Percentiles rank a stretch among this genome's conserved stretches.
Conservation (phyloP, 1,140 invertebrate species). For the Caerostris darwini region DNA sequence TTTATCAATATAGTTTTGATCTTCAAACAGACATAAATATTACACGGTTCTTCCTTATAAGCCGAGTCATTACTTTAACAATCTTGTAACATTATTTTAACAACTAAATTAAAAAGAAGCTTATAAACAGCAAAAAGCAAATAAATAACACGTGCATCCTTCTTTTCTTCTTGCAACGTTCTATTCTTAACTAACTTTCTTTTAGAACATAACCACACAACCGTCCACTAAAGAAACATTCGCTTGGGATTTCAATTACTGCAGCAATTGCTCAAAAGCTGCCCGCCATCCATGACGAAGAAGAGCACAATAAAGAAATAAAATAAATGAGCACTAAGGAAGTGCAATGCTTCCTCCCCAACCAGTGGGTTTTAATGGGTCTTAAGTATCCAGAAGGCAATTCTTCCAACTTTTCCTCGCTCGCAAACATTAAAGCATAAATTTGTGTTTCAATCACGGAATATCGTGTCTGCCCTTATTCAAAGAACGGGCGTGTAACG, state of each 20-base stretch:
- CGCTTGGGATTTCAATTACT: background rate
- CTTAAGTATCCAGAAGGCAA: background rate
- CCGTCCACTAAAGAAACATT: background rate
- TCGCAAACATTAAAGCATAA: constrained; percentile 27
- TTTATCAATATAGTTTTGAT: no score
- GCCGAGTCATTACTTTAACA: no score
- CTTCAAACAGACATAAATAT: no score
- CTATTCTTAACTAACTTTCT: no score
- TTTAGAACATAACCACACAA: background rate
- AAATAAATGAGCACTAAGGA: background rate
- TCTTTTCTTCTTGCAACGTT: no score
- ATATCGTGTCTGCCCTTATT: constrained; percentile 56
- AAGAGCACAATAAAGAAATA: background rate
- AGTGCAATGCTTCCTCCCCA: background rate
- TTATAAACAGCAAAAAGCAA: no score
- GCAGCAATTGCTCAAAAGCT: background rate
- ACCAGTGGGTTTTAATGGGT: constrained; percentile 9
- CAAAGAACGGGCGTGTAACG: constrained; percentile 30
- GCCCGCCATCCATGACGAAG: background rate
- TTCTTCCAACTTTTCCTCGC: constrained; percentile 37
- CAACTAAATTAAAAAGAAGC: no score
- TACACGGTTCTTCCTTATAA: no score
- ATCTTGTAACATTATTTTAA: no score
- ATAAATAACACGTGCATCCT: no score
- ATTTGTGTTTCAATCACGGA: constrained; percentile 42